Conservation (phyloP, 2,113 vertebrate species). For the Channa argus region DNA sequence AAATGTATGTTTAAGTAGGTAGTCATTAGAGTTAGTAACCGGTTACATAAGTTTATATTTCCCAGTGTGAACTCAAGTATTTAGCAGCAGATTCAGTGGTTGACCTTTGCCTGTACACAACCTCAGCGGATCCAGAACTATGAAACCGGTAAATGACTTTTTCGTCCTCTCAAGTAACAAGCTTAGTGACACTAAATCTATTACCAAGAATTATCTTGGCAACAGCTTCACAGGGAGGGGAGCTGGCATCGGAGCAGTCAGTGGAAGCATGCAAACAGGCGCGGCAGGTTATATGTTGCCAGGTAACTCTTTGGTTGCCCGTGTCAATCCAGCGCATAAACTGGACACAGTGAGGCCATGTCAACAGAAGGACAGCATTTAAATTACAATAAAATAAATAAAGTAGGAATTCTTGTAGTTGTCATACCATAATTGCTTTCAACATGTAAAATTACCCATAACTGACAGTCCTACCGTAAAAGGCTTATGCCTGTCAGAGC, state of each 20-base stretch:
- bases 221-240: constrained; percentile 50
- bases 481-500: not conserved
- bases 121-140: constrained; percentile 5
- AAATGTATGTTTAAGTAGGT: not conserved
- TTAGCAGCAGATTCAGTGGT: not conserved
- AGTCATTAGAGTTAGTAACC: not conserved
- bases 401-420: not conserved
- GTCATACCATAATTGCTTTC: not conserved
- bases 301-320: constrained; percentile 46
- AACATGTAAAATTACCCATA: not conserved
- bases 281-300: constrained; percentile 45
- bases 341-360: not conserved
- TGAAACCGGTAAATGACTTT: constrained; percentile 40
- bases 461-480: not conserved
- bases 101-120: not conserved
- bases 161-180: constrained; percentile 64
- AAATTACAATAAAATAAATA: not conserved
- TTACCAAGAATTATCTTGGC: constrained; percentile 70
- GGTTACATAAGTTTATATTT: not conserved
- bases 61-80: not conserved
- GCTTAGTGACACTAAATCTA: constrained; percentile 76
- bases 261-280: constrained; percentile 57
- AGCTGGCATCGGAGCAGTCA: not conserved
- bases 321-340: constrained; percentile 16
- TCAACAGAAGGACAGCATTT: not conserved